Base-by-base conservation (phyloP, 2,797 vertebrate species). In the Manis crassicaudata region DNA sequence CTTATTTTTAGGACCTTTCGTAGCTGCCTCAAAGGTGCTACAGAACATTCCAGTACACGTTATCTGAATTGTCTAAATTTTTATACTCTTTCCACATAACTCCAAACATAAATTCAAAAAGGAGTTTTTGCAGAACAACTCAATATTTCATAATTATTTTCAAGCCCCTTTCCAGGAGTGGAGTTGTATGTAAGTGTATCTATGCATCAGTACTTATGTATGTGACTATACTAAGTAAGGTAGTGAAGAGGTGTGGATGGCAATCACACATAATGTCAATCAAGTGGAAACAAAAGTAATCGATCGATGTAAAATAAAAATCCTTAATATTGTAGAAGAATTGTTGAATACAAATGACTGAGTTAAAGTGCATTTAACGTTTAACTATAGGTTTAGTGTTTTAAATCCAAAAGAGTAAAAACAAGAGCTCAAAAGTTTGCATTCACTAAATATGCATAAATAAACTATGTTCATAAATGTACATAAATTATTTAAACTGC, bases 71-170 rank as follows among this genome's bases (percentile, higher is more conserved):
- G 83, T 56, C 43, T 80, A 72, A 27, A 76, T 65, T 76, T 62
- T 54, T 70, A 75, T 43, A 32, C 46, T 92, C 68, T 94, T 40
- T 96, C 50, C 72, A 60, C 12, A 89, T 96, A 37, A 25, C 25
- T 91, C 46, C 25, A 54, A 83, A 94, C 17, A 80, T 83, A 43
- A 21, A 21, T 4, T 65, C n/a, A 10, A 83, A 92, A 88, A 58
- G n/a, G 9, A 77, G 50, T 77, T 81, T 91, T 54, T 80, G 16
- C 68, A 58, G 25, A 94, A 40, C 81, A 63, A 46, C n/a, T 18
- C 75, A 91, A 70, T 75, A 75, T 21, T n/a, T 68, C 52, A n/a
- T 16, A 68, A 63, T 68, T 75, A 52, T 54, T 88, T 95, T 88
- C 72, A 81, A 67, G 68, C 9, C 27, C 11, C 46, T 62, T 77